These are phyloP conservation scores for Cyanocitta stelleri DNA, from an alignment of 2,113 vertebrate genomes.

Conservation along the genomic window DNA sequence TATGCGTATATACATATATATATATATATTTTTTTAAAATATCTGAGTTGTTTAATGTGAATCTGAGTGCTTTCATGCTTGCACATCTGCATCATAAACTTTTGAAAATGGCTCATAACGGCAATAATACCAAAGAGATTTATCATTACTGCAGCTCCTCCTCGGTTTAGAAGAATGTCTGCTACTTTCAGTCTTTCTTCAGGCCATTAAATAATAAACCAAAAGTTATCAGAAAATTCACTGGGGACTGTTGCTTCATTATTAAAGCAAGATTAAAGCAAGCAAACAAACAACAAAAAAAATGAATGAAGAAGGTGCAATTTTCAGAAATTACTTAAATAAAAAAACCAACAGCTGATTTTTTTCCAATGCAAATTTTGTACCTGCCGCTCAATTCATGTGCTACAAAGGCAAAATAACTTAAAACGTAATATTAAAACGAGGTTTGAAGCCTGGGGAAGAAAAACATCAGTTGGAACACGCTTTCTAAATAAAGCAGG, in stretches of 20 bases:
- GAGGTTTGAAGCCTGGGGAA: not conserved
- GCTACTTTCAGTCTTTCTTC: not conserved
- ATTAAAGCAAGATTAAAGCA: not conserved
- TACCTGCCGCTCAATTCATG: not conserved
- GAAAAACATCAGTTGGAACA: not conserved
- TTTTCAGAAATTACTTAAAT: not conserved
- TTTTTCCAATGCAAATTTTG: not conserved
- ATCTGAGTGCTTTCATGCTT: not conserved
- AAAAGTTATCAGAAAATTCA: constrained; percentile 25
- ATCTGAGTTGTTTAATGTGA: not conserved
- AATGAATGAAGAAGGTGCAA: not conserved
- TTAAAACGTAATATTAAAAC: not conserved
- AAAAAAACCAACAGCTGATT: not conserved
- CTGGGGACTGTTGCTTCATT: not conserved
- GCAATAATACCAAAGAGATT: not conserved
- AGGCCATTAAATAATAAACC: constrained; percentile 12
- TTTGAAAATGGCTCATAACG: constrained; percentile 11
- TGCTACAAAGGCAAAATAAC: not conserved
- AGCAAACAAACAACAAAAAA: not conserved
- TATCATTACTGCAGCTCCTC: not conserved
- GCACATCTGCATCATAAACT: not conserved
- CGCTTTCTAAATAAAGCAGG: not conserved
- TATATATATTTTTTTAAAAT: not conserved
- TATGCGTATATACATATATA: not conserved
- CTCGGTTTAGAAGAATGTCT: not conserved